Evolutionary conservation across 2,113 vertebrate species (phyloP).

Genomic region (Lampris megalopsis): DNA sequence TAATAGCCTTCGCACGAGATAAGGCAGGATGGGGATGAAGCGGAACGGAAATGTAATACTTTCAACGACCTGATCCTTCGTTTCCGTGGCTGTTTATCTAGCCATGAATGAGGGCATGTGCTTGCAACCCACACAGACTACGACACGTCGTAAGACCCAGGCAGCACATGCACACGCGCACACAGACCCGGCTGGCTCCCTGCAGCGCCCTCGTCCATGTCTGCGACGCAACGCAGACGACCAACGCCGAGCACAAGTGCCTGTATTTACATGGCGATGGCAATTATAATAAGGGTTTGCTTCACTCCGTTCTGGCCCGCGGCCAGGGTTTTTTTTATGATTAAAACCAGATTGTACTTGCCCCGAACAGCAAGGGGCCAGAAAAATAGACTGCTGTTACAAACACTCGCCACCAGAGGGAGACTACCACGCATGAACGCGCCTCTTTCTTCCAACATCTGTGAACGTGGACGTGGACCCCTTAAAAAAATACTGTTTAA

Average conservation of each 20-base stretch:
- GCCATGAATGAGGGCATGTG: constrained; percentile 5
- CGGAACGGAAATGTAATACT: constrained; percentile 2
- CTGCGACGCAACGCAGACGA: background rate
- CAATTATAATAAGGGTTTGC: constrained; percentile 72
- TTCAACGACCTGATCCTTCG: constrained; percentile 15
- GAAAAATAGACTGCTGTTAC: constrained; percentile 79
- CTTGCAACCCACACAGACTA: background rate
- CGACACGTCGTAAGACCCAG: background rate
- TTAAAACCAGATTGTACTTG: constrained; percentile 82
- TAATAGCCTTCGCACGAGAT: constrained; percentile 17
- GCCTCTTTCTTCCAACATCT: constrained; percentile 23
- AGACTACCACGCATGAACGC: constrained; percentile 50
- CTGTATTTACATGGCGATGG: constrained; percentile 70
- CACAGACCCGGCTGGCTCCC: too few species aligned
- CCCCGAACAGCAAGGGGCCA: constrained; percentile 48
- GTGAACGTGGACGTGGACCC: constrained; percentile 31
- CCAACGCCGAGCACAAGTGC: constrained; percentile 29
- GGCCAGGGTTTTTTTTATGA: constrained; percentile 78
- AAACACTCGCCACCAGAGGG: constrained; percentile 82
- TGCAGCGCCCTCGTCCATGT: too few species aligned
- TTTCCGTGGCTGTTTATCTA: background rate
- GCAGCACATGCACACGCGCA: background rate
- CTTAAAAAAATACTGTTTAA: background rate
- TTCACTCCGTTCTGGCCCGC: constrained; percentile 66
- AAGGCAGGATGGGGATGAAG: constrained; percentile 1